A percentile compares a stretch with the other conserved stretches of the same genome.
These are phyloP conservation scores for Protaetia brevitarsis DNA, from an alignment of 1,140 invertebrate species.

Conservation along the genomic window DNA sequence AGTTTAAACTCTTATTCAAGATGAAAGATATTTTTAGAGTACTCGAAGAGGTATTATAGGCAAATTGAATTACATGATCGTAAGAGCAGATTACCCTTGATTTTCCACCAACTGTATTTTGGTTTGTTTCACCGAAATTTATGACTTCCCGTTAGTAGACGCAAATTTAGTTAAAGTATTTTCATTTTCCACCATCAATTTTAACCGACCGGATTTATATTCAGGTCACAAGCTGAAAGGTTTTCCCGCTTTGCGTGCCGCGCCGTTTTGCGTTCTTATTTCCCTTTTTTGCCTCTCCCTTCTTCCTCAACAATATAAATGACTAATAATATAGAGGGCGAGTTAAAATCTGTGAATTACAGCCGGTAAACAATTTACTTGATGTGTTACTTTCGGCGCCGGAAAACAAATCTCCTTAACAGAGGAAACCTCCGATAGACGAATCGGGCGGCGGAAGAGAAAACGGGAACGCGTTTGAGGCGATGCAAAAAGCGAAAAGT, in stretches of 20 bases:
- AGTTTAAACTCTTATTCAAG: too few relatives aligned
- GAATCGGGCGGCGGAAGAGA: neutral
- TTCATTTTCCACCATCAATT: neutral
- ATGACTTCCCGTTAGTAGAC: neutral
- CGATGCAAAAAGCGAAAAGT: conserved; percentile 28
- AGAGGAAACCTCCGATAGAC: neutral
- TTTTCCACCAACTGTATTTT: neutral
- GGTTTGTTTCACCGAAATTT: neutral
- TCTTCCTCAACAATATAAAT: neutral
- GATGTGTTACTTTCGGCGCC: conserved; percentile 15
- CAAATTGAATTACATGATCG: too few relatives aligned
- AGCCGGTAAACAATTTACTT: conserved; percentile 15
- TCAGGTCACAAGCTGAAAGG: neutral
- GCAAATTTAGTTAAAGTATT: neutral
- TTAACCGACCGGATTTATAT: neutral
- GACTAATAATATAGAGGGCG: conserved; percentile 12
- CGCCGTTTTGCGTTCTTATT: neutral
- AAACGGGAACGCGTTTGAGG: neutral
- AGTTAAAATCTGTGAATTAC: conserved; percentile 17
- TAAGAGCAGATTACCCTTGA: too few relatives aligned
- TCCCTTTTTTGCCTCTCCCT: neutral
- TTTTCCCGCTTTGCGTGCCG: neutral
- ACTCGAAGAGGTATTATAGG: too few relatives aligned
- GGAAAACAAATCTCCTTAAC: conserved; percentile 5
- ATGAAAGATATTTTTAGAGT: too few relatives aligned